These are phyloP conservation scores for Chiridota heheva DNA, from an alignment of 35 echinoderm and acorn worm species.

Conservation along the genomic window DNA sequence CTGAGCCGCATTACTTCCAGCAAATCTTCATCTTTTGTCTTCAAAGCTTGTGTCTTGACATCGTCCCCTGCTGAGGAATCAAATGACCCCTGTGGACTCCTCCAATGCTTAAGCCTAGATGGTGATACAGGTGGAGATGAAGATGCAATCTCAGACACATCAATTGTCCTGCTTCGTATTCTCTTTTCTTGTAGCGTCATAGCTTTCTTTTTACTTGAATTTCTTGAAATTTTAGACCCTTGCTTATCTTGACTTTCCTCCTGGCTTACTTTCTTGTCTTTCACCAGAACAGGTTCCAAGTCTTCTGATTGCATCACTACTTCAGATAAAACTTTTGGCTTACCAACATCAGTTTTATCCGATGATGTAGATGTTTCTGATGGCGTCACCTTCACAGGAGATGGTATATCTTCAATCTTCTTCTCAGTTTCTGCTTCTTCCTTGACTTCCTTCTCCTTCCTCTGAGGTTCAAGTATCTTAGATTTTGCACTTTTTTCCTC, in stretches of 20 bases:
- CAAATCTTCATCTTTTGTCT: conserved; percentile 79
- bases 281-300: too few species aligned
- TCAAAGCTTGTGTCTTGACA: conserved; percentile 60
- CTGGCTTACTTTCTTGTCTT: too few species aligned
- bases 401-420: conserved; percentile 8
- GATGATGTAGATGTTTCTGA: background rate
- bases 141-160: conserved; percentile 22
- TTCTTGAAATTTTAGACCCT: conserved; percentile 18
- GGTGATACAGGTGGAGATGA: background rate
- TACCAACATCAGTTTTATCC: background rate
- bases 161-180: conserved; percentile 55
- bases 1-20: conserved; percentile 78
- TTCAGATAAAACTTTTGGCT: background rate
- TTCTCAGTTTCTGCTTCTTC: conserved; percentile 29
- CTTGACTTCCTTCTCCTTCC: background rate
- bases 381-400: background rate
- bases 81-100: conserved; percentile 9
- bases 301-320: background rate
- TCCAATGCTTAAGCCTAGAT: background rate
- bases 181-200: conserved; percentile 49
- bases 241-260: too few species aligned
- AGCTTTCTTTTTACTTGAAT: conserved; percentile 41
- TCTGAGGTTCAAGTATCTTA: background rate
- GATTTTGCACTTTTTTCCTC: background rate
- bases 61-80: conserved; percentile 2